Percentiles rank a stretch among this genome's conserved stretches.
Conservation (phyloP, 2,888 invertebrate genomes). For the Acanthococcus lagerstroemiae region DNA sequence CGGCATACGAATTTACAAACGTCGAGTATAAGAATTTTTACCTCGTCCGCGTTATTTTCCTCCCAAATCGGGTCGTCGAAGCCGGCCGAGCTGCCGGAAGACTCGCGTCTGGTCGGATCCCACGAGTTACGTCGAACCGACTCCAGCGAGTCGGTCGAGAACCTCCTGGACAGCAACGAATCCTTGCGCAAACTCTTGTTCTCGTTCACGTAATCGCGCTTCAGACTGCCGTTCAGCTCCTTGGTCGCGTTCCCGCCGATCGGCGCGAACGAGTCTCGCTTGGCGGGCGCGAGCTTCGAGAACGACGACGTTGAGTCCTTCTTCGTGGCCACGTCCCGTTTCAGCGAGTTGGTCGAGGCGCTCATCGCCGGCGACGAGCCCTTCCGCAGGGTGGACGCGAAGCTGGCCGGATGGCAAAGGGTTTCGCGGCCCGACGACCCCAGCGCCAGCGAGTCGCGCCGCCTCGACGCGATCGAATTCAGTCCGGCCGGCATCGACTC, state of each 20-base stretch:
- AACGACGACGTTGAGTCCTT: conserved; percentile 22
- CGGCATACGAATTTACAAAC: no score
- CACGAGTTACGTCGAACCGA: conserved; percentile 55
- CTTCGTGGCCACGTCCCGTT: conserved; percentile 10
- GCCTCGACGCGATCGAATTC: conserved; percentile 36
- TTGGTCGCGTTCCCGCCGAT: neutral
- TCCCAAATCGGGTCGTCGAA: conserved; percentile 53
- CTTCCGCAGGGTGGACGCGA: conserved; percentile 56
- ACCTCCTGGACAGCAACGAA: conserved; percentile 41
- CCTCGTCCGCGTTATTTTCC: conserved; percentile 41
- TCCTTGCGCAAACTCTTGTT: conserved; percentile 48
- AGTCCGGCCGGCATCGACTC: conserved; percentile 37
- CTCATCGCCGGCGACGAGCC: conserved; percentile 45
- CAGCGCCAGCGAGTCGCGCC: conserved; percentile 47
- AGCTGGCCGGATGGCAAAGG: conserved; percentile 52
- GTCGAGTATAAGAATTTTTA: no score
- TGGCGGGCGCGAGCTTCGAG: conserved; percentile 1
- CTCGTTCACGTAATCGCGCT: conserved; percentile 41
- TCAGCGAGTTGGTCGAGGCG: conserved; percentile 40
- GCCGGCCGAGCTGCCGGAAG: conserved; percentile 51
- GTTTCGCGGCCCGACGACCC: conserved; percentile 34
- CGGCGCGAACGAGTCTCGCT: conserved; percentile 6
- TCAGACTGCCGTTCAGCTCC: conserved; percentile 10
- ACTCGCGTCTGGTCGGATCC: conserved; percentile 56
- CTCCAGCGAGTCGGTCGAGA: conserved; percentile 63